Evolutionary conservation across 2,888 invertebrate species (phyloP).

Genomic region (Chirona hameri): DNA sequence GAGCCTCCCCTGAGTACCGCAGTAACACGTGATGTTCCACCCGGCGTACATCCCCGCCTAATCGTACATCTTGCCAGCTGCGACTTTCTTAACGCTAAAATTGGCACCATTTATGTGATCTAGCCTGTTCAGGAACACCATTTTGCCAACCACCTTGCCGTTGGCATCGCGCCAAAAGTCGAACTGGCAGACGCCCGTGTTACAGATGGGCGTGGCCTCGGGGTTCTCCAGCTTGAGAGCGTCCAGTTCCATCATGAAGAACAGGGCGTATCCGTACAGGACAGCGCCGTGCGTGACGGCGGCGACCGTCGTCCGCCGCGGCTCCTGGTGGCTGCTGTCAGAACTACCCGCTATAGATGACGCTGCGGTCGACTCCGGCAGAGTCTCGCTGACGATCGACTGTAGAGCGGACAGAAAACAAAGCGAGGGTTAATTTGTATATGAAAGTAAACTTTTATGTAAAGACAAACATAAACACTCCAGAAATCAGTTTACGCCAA

Average conservation of each 20-base stretch:
- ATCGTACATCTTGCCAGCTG: background rate
- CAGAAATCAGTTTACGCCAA: no score
- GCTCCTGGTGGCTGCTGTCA: background rate
- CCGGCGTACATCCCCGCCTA: no score
- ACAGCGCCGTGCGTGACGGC: background rate
- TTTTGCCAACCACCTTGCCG: background rate
- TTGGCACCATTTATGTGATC: constrained; percentile 12
- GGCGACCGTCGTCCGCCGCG: background rate
- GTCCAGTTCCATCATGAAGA: constrained; percentile 1
- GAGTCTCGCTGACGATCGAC: background rate
- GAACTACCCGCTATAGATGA: background rate
- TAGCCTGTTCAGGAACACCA: background rate
- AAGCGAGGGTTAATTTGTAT: no score
- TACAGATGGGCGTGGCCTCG: background rate
- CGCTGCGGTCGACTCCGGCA: background rate
- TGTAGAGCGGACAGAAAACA: background rate
- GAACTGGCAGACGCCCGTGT: constrained; percentile 8
- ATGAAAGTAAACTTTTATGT: no score
- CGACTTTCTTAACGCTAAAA: background rate
- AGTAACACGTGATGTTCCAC: no score
- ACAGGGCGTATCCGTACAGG: background rate
- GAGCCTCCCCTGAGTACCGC: no score
- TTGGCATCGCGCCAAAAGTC: background rate
- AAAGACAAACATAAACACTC: no score
- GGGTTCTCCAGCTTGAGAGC: background rate